These are phyloP conservation scores for Forbesichthys agassizii DNA, from an alignment of 2,113 vertebrate species.

Conservation along the genomic window DNA sequence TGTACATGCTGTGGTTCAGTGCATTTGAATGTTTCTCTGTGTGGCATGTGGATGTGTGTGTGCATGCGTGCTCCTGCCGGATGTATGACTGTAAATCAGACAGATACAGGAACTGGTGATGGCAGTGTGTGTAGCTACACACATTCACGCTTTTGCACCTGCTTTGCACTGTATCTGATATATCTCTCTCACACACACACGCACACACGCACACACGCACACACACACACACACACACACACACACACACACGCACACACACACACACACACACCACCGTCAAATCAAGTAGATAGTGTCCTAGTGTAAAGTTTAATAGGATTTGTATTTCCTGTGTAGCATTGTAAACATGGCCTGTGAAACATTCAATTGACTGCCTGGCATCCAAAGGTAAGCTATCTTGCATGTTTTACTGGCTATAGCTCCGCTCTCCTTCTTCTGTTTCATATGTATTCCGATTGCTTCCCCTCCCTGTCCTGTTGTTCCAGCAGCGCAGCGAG, in stretches of 20 bases:
- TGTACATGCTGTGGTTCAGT: constrained; percentile 4
- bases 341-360: neutral
- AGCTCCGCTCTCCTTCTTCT: constrained; percentile 20
- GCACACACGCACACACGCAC: neutral
- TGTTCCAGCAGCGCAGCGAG: constrained; percentile 61
- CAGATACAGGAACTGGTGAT: constrained; percentile 43
- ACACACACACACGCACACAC: neutral
- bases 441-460: constrained; percentile 29
- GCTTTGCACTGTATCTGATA: constrained; percentile 47
- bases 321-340: neutral
- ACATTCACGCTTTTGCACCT: constrained; percentile 45
- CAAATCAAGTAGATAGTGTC: too few species aligned
- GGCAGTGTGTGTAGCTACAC: constrained; percentile 51
- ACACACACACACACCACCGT: too few species aligned
- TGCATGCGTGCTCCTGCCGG: constrained; percentile 44
- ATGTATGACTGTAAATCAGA: constrained; percentile 73
- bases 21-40: constrained; percentile 10
- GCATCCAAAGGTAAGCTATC: too few species aligned
- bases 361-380: too few species aligned
- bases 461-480: constrained; percentile 56
- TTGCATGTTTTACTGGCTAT: neutral
- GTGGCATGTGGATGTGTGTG: constrained; percentile 19
- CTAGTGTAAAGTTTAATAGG: neutral
- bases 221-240: neutral
- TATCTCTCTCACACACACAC: neutral